Conservation (phyloP, 92 coral and sea anemone species). For the Plumapathes pennacea region DNA sequence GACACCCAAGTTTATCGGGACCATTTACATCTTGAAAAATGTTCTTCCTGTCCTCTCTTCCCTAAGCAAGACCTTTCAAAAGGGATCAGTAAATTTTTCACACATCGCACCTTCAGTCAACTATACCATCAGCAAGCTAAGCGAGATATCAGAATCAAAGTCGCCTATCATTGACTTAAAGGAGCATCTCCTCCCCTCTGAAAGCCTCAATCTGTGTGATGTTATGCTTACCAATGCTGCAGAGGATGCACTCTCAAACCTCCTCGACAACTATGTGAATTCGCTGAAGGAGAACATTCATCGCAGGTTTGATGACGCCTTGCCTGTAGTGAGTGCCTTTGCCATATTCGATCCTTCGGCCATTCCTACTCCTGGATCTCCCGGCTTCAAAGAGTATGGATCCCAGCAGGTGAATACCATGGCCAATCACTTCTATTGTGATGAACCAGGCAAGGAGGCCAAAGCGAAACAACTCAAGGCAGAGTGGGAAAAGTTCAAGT, state of each 20-base stretch:
- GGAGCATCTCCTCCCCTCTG: slow-evolving; percentile 42
- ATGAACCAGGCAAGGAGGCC: no score
- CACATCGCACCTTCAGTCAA: slow-evolving; percentile 40
- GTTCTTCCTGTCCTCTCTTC: slow-evolving; percentile 46
- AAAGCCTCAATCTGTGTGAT: slow-evolving; percentile 25
- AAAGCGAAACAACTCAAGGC: slow-evolving; percentile 27
- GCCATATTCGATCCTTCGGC: slow-evolving; percentile 51
- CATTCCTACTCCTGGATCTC: slow-evolving; percentile 53
- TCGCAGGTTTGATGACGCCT: slow-evolving; percentile 46
- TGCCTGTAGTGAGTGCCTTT: slow-evolving; percentile 55
- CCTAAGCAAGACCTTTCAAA: slow-evolving; percentile 54
- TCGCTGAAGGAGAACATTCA: slow-evolving; percentile 45
- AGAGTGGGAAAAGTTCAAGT: slow-evolving; percentile 54
- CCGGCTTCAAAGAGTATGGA: slow-evolving; percentile 42
- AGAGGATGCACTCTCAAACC: slow-evolving; percentile 34
- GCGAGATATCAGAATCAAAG: slow-evolving; percentile 30
- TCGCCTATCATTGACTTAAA: slow-evolving; percentile 42
- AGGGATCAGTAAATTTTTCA: slow-evolving; percentile 38
- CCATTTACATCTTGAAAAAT: slow-evolving; percentile 35
- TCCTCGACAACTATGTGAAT: slow-evolving; percentile 36
- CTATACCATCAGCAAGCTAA: slow-evolving; percentile 42
- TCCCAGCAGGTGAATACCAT: slow-evolving; percentile 20
- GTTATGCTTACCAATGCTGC: slow-evolving; percentile 41
- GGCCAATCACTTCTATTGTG: slow-evolving; percentile 48
- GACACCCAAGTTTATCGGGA: slow-evolving; percentile 37